phyloP scores from a whole-genome alignment of 2,888 invertebrate genomes.

The Platycheirus albimanus region DNA sequence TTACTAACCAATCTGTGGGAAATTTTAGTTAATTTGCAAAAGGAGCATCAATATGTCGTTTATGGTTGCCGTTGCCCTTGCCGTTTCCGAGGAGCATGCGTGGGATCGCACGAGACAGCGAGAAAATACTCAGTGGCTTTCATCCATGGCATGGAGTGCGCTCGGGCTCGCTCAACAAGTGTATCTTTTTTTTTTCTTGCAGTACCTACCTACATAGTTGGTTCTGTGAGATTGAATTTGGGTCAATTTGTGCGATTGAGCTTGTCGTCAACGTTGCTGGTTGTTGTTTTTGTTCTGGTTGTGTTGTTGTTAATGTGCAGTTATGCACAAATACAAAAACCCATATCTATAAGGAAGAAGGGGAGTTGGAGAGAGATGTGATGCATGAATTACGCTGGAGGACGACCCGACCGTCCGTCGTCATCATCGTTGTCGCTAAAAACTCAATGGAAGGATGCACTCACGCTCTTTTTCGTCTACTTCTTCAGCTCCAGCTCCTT shows the following conservation, averaged over 20 bases:
- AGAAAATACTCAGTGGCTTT: constrained; percentile 6
- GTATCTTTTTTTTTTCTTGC: constrained; percentile 17
- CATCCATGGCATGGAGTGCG: no score
- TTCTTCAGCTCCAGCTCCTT: not conserved
- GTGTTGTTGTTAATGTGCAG: constrained; percentile 20
- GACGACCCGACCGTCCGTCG: not conserved
- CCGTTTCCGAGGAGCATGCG: constrained; percentile 56
- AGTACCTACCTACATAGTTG: no score
- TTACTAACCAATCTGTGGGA: constrained; percentile 46
- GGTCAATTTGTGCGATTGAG: constrained; percentile 72
- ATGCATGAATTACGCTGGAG: not conserved
- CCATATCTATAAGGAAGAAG: constrained; percentile 23
- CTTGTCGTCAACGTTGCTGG: constrained; percentile 43
- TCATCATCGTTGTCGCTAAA: not conserved
- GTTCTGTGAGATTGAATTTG: constrained; percentile 58
- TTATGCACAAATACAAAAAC: constrained; percentile 34
- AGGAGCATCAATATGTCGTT: constrained; percentile 8
- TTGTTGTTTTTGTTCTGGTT: constrained; percentile 9
- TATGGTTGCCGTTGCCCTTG: not conserved
- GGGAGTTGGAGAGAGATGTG: constrained; percentile 31
- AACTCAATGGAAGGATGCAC: constrained; percentile 25
- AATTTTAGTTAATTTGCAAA: constrained; percentile 2
- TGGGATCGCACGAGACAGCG: constrained; percentile 34
- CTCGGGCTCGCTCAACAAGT: constrained; percentile 65
- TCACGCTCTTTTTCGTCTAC: constrained; percentile 22